phyloP scores from a whole-genome alignment of 35 echinoderm and acorn worm genomes.

The Amphiura filiformis region DNA sequence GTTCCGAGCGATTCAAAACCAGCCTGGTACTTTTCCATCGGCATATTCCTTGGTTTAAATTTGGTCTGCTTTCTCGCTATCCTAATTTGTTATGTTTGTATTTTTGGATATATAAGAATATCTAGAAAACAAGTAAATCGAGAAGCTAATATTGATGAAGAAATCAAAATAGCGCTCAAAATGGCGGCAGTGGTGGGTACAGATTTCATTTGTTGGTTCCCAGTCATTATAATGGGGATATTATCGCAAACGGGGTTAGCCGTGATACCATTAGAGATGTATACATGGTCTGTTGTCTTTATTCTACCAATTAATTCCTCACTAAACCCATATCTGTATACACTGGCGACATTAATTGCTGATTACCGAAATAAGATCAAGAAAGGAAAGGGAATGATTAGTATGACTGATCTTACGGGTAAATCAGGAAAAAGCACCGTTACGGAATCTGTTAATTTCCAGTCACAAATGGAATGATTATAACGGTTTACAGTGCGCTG shows the following conservation, averaged over 20 bases:
- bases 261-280: constrained; percentile 12
- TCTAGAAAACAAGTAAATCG: not conserved
- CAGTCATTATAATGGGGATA: constrained; percentile 54
- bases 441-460: not conserved
- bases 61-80: constrained; percentile 26
- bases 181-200: constrained; percentile 40
- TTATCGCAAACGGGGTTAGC: constrained; percentile 19
- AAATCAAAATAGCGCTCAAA: constrained; percentile 39
- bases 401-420: not conserved
- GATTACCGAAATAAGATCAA: not conserved
- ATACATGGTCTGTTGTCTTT: constrained; percentile 56
- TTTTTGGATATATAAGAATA: constrained; percentile 13
- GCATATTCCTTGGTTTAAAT: constrained; percentile 38
- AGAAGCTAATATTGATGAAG: not conserved
- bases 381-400: not conserved
- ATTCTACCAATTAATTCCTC: constrained; percentile 50
- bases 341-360: constrained; percentile 17
- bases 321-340: constrained; percentile 38
- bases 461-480: not conserved
- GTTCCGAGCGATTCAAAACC: not conserved
- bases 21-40: constrained; percentile 24
- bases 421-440: not conserved
- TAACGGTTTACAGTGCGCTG: too few species aligned
- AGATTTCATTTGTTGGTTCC: constrained; percentile 57
- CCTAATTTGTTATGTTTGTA: constrained; percentile 20